Evolutionary conservation across 2,888 invertebrate genomes (phyloP), one percentile per base, ranked within the genome.

Genomic region (Diachrysia chrysitis): DNA sequence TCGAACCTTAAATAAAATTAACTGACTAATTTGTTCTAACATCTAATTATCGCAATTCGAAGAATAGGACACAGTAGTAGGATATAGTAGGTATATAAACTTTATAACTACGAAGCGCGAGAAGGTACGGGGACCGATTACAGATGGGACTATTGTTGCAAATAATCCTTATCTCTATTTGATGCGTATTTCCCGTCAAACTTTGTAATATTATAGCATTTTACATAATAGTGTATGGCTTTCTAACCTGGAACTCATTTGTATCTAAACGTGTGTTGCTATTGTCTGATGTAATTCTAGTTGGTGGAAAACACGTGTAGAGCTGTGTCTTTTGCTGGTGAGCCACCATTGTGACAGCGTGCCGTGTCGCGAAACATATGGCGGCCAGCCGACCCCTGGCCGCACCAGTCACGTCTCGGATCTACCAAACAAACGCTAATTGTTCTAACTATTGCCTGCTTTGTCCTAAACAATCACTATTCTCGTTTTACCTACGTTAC

Each of bases 341-440:
- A n/a, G 58, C 66, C 42, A 46, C 60, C 59, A 66, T 66, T 69
- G 69, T 63, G 69, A 0, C 48, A 4, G 62, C 12, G 64, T 10
- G 75, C 63, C 63, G 64, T 73, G 68, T 58, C 58, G 57, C 63
- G 71, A 55, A 73, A 69, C 89, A 89, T 83, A 74, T 89, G 89
- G 87, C 77, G 76, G 57, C 85, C 90, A 89, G 79, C 83, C 85
- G 84, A 80, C 81, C 82, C 73, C 71, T 58, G 69, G 63, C 64
- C 66, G 58, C 66, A 63, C 63, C 78, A 70, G 82, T 73, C 87
- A 86, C 87, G 86, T 87, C 83, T 78, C 80, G 78, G 80, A 83
- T 85, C 87, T 83, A 81, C 85, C 79, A 85, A 51, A 89, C 89
- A 86, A 85, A 82, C 85, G 83, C 87, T 87, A 88, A 89, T 90